A percentile compares a stretch with the other conserved stretches of the same genome.
Conservation (phyloP, 2,113 vertebrate genomes). For the Heterotilapia buettikoferi region DNA sequence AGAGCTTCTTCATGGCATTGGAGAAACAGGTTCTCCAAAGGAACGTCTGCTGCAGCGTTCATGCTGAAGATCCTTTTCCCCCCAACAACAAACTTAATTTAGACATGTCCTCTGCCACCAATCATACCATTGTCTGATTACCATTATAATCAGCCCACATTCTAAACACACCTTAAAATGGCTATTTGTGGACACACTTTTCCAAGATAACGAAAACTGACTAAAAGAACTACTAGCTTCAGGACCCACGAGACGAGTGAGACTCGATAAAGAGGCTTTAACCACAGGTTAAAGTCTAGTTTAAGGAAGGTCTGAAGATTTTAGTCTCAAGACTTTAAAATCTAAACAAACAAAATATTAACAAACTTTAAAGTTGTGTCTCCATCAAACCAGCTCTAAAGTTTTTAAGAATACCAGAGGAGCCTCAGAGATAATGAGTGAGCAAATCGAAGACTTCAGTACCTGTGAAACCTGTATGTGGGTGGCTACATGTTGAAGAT, state of each 20-base stretch:
- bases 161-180: not conserved
- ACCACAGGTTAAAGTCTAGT: not conserved
- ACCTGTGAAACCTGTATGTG: not conserved
- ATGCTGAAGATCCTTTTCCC: not conserved
- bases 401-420: not conserved
- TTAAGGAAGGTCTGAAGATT: not conserved
- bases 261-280: not conserved
- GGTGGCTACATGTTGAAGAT: not conserved
- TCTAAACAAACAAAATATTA: not conserved
- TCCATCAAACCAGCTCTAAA: not conserved
- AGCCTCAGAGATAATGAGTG: not conserved
- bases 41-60: not conserved
- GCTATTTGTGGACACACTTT: not conserved
- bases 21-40: not conserved
- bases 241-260: not conserved
- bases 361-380: not conserved
- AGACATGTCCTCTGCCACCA: not conserved
- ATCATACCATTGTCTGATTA: not conserved
- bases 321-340: not conserved
- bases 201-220: fast-evolving
- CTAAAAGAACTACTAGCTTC: not conserved
- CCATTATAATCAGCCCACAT: fast-evolving
- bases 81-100: not conserved
- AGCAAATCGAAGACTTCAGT: not conserved
- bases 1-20: fast-evolving